phyloP scores from a whole-genome alignment of 1,140 invertebrate genomes.

The Drosophila micromelanica region DNA sequence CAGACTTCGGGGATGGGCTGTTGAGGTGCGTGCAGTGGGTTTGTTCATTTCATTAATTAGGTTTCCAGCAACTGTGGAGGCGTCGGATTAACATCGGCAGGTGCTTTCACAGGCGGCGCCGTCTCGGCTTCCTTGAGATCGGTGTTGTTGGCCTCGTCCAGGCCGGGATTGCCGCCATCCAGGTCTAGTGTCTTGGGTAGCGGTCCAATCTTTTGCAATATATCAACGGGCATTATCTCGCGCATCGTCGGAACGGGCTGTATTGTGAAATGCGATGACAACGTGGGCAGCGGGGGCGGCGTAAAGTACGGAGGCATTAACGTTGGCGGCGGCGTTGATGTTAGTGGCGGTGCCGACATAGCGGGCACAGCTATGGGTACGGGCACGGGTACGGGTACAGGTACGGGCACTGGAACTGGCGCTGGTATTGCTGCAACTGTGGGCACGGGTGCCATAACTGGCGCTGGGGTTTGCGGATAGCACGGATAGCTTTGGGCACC shows the following conservation, averaged over 20 bases:
- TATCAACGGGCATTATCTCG: slow-evolving; percentile 72
- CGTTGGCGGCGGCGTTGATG: slow-evolving; percentile 13
- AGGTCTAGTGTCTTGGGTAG: slow-evolving; percentile 66
- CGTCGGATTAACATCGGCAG: not conserved
- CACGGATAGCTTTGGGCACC: slow-evolving; percentile 31
- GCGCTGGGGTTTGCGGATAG: slow-evolving; percentile 7
- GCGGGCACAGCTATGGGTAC: slow-evolving; percentile 25
- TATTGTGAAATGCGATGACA: slow-evolving; percentile 52
- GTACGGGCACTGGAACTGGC: slow-evolving; percentile 27
- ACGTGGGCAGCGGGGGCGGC: slow-evolving; percentile 56
- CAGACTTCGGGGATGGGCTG: not conserved
- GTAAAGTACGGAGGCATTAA: slow-evolving; percentile 43
- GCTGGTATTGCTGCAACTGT: slow-evolving; percentile 7
- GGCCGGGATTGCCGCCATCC: slow-evolving; percentile 33
- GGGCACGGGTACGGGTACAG: slow-evolving; percentile 25
- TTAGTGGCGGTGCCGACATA: slow-evolving; percentile 12
- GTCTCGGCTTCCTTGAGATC: slow-evolving; percentile 34
- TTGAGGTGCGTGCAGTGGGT: not conserved
- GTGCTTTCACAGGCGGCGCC: not conserved
- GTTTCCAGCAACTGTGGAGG: slow-evolving; percentile 43
- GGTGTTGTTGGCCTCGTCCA: slow-evolving; percentile 27
- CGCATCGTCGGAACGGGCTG: slow-evolving; percentile 55
- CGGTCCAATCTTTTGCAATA: slow-evolving; percentile 64
- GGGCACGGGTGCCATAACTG: slow-evolving; percentile 26
- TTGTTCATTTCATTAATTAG: slow-evolving; percentile 10